Conservation (phyloP, 1,140 invertebrate genomes). For the Dreissena polymorpha region DNA sequence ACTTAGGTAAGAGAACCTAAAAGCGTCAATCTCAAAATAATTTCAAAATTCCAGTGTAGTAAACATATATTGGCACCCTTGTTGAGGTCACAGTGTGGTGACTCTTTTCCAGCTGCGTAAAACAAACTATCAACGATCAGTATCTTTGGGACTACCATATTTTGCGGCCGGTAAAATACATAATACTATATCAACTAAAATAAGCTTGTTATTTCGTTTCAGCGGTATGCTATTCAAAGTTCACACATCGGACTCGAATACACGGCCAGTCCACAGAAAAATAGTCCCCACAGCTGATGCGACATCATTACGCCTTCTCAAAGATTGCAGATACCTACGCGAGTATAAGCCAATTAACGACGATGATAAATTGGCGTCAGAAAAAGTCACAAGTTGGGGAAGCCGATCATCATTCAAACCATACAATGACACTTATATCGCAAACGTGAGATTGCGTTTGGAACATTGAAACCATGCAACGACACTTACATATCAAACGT, state of each 20-base stretch:
- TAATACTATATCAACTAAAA: background rate
- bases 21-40: background rate
- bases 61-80: background rate
- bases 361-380: background rate
- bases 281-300: slow-evolving; percentile 26
- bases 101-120: background rate
- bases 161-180: background rate
- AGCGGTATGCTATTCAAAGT: slow-evolving; percentile 51
- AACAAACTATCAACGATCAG: background rate
- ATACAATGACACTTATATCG: no score
- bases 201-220: background rate
- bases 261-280: slow-evolving; percentile 8
- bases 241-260: slow-evolving; percentile 32
- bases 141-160: no score
- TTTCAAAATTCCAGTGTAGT: background rate
- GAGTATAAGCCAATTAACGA: slow-evolving; percentile 34
- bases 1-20: slow-evolving; percentile 7
- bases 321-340: slow-evolving; percentile 50
- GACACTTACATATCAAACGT: no score
- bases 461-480: no score
- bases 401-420: no score
- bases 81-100: background rate
- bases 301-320: slow-evolving; percentile 26
- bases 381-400: slow-evolving; percentile 32
- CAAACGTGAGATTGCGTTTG: no score